These are phyloP conservation scores for Otus scops DNA, from an alignment of 2,797 vertebrate genomes.

Conservation along the genomic window DNA sequence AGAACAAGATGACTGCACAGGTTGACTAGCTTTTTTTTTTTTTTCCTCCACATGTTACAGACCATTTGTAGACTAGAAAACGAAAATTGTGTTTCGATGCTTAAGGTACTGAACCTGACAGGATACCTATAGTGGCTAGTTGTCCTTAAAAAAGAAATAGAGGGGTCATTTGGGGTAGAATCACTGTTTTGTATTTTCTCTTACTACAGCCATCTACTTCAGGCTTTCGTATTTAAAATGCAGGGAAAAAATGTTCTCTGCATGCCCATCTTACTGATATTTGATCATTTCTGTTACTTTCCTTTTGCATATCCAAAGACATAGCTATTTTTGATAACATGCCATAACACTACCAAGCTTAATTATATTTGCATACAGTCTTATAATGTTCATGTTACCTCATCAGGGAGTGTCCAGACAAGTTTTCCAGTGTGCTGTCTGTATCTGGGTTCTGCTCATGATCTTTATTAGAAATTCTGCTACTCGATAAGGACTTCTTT, in stretches of 20 bases:
- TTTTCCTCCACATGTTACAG: background rate
- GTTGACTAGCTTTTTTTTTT: background rate
- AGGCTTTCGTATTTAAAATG: background rate
- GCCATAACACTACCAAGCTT: background rate
- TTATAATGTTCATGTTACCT: constrained; percentile 76
- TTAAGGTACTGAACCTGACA: background rate
- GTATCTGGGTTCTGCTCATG: constrained; percentile 73
- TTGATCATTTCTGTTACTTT: background rate
- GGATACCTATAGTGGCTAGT: background rate
- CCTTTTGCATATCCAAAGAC: background rate
- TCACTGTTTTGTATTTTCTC: background rate
- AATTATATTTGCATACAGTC: background rate
- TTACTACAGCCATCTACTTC: background rate
- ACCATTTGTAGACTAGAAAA: background rate
- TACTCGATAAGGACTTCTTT: constrained; percentile 71
- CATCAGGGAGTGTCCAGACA: constrained; percentile 77
- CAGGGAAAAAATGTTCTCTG: background rate
- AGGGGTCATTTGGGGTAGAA: background rate
- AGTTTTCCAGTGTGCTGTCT: constrained; percentile 78
- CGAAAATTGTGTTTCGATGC: background rate
- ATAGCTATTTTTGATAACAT: background rate
- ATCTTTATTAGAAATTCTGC: constrained; percentile 73
- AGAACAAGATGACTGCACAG: background rate
- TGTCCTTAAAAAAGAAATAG: background rate
- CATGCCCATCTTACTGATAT: background rate